Percentiles rank a stretch among this genome's conserved stretches.
These are phyloP conservation scores for Hipparchia semele DNA, from an alignment of 2,888 invertebrate genomes.

Conservation along the genomic window DNA sequence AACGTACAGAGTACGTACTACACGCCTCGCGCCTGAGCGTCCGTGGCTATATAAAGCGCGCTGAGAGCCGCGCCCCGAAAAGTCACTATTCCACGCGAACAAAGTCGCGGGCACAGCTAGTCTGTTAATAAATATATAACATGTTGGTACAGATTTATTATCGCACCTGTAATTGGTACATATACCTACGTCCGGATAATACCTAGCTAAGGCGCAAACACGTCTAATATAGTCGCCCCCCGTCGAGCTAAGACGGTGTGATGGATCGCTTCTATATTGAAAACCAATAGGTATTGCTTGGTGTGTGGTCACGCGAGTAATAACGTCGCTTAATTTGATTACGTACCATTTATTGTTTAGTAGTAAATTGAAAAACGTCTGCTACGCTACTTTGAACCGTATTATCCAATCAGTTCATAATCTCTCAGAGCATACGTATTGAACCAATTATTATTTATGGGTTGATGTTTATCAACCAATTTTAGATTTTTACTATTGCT, in stretches of 20 bases:
- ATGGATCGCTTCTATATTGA: slow-evolving; percentile 80
- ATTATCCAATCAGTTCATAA: background rate
- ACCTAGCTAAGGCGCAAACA: slow-evolving; percentile 45
- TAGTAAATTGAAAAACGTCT: slow-evolving; percentile 30
- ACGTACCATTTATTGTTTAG: slow-evolving; percentile 32
- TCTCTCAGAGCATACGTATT: too few relatives aligned
- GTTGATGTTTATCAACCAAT: too few relatives aligned
- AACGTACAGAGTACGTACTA: too few relatives aligned
- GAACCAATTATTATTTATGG: background rate
- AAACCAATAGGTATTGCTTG: slow-evolving; percentile 72
- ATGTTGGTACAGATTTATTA: slow-evolving; percentile 21
- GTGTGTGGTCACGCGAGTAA: slow-evolving; percentile 68
- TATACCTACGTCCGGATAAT: slow-evolving; percentile 34
- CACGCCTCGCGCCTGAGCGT: too few relatives aligned
- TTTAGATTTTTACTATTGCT: too few relatives aligned
- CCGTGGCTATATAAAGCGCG: too few relatives aligned
- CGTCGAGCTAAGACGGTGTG: slow-evolving; percentile 71
- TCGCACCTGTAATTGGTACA: slow-evolving; percentile 23
- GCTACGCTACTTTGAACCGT: slow-evolving; percentile 16
- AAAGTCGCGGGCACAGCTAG: too few relatives aligned
- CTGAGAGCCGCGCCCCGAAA: too few relatives aligned
- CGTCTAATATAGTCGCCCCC: slow-evolving; percentile 80
- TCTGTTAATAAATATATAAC: background rate
- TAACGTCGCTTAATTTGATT: slow-evolving; percentile 60
- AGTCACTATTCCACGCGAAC: too few relatives aligned